Evolutionary conservation across 2,888 invertebrate species (phyloP).

Genomic region (Noctua janthina): DNA sequence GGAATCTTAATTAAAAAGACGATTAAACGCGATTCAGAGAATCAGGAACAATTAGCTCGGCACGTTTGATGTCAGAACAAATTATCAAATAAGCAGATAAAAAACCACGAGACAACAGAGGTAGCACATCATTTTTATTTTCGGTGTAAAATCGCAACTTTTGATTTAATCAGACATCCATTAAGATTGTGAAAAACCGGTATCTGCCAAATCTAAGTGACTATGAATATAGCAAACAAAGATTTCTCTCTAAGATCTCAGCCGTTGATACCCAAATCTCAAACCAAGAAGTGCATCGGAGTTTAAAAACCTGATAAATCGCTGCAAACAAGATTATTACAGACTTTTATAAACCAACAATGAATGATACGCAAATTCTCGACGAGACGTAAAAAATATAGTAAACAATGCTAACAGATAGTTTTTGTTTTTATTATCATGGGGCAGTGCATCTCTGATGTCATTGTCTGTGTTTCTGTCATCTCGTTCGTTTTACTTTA

Average conservation of each 20-base stretch:
- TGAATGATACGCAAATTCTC: conserved; percentile 32
- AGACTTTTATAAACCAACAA: conserved; percentile 31
- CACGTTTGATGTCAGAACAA: conserved; percentile 23
- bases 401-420: conserved; percentile 31
- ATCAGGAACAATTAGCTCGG: conserved; percentile 50
- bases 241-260: conserved; percentile 6
- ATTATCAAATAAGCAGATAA: conserved; percentile 6
- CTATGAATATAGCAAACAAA: neutral
- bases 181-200: neutral
- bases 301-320: conserved; percentile 31
- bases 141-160: neutral
- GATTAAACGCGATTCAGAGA: conserved; percentile 39
- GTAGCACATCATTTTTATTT: neutral
- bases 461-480: conserved; percentile 9
- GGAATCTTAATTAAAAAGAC: conserved; percentile 53
- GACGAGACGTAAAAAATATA: conserved; percentile 22
- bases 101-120: neutral
- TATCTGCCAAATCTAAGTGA: neutral
- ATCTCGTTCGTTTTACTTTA: neutral
- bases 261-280: conserved; percentile 5
- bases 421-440: conserved; percentile 23
- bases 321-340: conserved; percentile 31
- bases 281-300: conserved; percentile 6
- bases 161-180: conserved; percentile 9
- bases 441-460: conserved; percentile 21